phyloP scores from a whole-genome alignment of 2,797 vertebrate genomes.

The Muscicapa striata region DNA sequence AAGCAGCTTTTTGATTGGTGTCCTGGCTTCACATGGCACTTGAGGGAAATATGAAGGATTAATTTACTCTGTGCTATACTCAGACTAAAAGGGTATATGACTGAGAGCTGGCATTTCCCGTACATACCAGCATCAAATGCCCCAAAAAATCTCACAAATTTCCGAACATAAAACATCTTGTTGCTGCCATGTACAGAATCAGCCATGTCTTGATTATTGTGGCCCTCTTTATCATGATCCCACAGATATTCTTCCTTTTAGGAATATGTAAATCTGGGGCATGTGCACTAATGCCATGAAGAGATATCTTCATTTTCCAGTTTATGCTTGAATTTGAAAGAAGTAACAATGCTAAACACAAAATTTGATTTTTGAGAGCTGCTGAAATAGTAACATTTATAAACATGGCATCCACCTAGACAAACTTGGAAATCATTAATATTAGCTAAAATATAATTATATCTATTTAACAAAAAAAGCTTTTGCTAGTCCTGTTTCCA shows the following conservation, averaged over 20 bases:
- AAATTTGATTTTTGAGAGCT: background rate
- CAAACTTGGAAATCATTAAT: constrained; percentile 18
- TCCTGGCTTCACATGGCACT: background rate
- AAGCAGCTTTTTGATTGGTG: background rate
- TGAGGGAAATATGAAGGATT: background rate
- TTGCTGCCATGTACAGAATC: background rate
- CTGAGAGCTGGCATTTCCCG: background rate
- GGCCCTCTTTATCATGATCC: background rate
- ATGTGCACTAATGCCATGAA: background rate
- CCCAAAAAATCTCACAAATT: background rate
- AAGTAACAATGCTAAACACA: background rate
- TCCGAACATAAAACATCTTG: background rate
- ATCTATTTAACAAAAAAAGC: background rate
- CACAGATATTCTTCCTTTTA: background rate
- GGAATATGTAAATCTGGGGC: background rate
- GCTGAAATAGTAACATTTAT: background rate
- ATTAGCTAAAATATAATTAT: constrained; percentile 30
- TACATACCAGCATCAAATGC: background rate
- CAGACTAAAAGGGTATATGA: background rate
- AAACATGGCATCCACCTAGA: background rate
- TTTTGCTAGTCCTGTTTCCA: background rate
- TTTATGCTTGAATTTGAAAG: background rate
- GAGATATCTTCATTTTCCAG: background rate
- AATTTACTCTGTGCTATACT: background rate
- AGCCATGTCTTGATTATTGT: background rate